phyloP scores from a whole-genome alignment of 2,797 vertebrate species.

The Simalia tracyae region DNA sequence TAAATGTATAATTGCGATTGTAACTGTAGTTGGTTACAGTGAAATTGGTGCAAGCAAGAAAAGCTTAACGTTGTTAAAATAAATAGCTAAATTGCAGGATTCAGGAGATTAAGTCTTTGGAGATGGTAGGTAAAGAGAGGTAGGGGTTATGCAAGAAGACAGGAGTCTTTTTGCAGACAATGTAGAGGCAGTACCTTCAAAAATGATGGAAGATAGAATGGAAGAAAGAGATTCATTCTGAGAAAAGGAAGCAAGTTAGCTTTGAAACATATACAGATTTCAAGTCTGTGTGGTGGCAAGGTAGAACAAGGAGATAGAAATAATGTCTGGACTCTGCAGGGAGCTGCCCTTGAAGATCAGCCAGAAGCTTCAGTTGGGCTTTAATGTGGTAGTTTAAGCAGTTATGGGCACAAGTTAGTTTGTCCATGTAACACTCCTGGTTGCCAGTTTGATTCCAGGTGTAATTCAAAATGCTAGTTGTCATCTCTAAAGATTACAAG shows the following conservation, averaged over 20 bases:
- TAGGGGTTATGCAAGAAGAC: background rate
- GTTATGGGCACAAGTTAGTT: background rate
- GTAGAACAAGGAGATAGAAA: background rate
- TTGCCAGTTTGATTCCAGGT: background rate
- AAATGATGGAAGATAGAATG: background rate
- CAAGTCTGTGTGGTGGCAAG: background rate
- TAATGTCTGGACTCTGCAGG: background rate
- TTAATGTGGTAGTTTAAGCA: background rate
- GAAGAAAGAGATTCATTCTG: background rate
- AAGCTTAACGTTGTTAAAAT: background rate
- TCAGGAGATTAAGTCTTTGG: background rate
- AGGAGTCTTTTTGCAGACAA: background rate
- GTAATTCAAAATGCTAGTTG: background rate
- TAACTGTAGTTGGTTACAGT: no score
- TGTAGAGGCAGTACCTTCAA: background rate
- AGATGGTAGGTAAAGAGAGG: background rate
- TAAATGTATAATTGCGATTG: no score
- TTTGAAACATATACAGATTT: background rate
- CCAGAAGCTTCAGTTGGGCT: background rate
- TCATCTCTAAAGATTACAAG: background rate
- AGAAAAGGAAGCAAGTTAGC: background rate
- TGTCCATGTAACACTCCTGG: background rate
- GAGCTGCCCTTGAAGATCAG: background rate
- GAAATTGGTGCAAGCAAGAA: background rate
- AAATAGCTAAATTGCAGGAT: background rate